These are phyloP conservation scores for Colossoma macropomum DNA, from an alignment of 2,113 vertebrate species.

Conservation along the genomic window DNA sequence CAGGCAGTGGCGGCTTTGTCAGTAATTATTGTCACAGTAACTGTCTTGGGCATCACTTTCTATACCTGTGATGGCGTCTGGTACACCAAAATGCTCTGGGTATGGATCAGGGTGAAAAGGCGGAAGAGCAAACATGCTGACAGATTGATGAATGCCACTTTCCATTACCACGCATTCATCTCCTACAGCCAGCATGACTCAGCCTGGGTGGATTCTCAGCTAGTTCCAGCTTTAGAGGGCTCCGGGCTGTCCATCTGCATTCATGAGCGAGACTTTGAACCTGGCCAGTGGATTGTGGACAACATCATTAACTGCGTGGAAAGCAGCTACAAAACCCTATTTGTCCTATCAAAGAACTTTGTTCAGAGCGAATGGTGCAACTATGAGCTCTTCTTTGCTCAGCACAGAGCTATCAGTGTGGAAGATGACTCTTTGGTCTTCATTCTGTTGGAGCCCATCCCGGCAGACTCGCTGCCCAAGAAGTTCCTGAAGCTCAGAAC, in stretches of 20 bases:
- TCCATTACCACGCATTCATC: conserved; percentile 71
- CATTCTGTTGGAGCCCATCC: conserved; percentile 73
- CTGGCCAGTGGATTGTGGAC: conserved; percentile 74
- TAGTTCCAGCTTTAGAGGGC: conserved; percentile 65
- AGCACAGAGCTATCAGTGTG: conserved; percentile 66
- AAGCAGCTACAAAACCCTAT: conserved; percentile 73
- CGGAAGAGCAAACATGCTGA: conserved; percentile 56
- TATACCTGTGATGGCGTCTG: conserved; percentile 67
- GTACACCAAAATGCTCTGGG: conserved; percentile 73
- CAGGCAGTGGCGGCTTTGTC: conserved; percentile 57
- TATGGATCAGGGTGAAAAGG: conserved; percentile 72
- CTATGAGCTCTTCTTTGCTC: conserved; percentile 76
- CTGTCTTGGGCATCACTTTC: conserved; percentile 51
- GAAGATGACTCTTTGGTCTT: conserved; percentile 72
- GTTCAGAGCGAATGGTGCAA: conserved; percentile 75
- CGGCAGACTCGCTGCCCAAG: conserved; percentile 66
- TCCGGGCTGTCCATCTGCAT: conserved; percentile 67
- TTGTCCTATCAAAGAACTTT: conserved; percentile 73
- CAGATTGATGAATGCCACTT: conserved; percentile 50
- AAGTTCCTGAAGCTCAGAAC: conserved; percentile 69
- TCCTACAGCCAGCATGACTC: conserved; percentile 74
- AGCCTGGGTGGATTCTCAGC: conserved; percentile 64
- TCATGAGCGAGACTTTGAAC: conserved; percentile 74
- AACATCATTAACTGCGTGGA: conserved; percentile 76
- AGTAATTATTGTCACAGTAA: conserved; percentile 27